These are phyloP conservation scores for Mystacides longicornis DNA, from an alignment of 2,888 invertebrate genomes.

Conservation along the genomic window DNA sequence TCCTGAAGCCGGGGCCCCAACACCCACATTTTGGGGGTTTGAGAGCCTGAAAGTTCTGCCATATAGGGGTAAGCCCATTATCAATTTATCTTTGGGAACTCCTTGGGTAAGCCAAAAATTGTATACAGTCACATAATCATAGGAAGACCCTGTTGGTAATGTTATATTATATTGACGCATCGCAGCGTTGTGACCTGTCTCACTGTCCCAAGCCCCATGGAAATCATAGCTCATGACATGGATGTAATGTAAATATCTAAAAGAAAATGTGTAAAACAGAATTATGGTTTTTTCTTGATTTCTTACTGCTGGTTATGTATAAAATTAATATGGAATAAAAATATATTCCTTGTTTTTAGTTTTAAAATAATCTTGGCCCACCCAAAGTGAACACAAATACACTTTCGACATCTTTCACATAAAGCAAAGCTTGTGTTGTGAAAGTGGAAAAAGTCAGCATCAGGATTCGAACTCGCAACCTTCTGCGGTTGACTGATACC, in stretches of 20 bases:
- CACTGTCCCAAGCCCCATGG: constrained; percentile 45
- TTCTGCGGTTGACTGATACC: no score
- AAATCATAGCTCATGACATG: constrained; percentile 53
- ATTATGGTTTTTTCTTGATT: no score
- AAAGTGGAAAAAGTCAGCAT: no score
- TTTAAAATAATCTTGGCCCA: no score
- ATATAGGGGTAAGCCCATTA: constrained; percentile 38
- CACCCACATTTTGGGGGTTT: constrained; percentile 28
- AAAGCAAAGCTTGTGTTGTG: no score
- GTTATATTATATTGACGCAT: constrained; percentile 29
- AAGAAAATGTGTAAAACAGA: not conserved
- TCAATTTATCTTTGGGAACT: constrained; percentile 33
- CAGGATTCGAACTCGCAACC: no score
- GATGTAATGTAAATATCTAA: constrained; percentile 43
- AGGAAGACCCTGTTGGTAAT: constrained; percentile 8
- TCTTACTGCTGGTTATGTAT: no score
- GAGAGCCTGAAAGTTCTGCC: constrained; percentile 37
- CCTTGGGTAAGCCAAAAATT: constrained; percentile 35
- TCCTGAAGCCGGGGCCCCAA: constrained; percentile 41
- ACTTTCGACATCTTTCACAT: no score
- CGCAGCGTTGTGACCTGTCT: constrained; percentile 42
- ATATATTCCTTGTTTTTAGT: no score
- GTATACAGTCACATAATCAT: constrained; percentile 30
- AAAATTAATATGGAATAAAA: no score
- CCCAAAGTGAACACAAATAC: no score